Percentiles rank a stretch among this genome's conserved stretches.
Conservation (phyloP, 2,797 vertebrate species). For the Chiloscyllium punctatum region DNA sequence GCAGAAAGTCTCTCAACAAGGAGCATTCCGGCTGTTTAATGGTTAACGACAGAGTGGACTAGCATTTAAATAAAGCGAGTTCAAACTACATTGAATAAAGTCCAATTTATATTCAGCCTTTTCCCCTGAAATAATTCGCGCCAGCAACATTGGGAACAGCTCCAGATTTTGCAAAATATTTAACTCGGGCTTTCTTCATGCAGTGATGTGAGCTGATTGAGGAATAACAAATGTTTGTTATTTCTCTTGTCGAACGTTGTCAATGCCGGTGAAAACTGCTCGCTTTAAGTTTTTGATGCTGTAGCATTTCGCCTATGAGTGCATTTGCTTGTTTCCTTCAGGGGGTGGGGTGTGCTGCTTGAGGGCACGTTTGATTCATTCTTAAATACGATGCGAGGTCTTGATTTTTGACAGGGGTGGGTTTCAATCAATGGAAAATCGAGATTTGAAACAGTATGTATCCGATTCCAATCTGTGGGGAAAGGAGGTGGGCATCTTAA, state of each 20-base stretch:
- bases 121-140: background rate
- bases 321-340: background rate
- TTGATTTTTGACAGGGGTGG: background rate
- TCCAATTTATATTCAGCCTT: background rate
- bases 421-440: background rate
- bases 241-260: background rate
- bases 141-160: too few relatives aligned
- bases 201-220: background rate
- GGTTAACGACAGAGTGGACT: background rate
- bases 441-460: slow-evolving; percentile 18
- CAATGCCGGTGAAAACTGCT: background rate
- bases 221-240: background rate
- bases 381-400: background rate
- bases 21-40: background rate
- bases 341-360: background rate
- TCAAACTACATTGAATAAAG: background rate
- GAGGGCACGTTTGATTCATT: slow-evolving; percentile 21
- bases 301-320: background rate
- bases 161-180: background rate
- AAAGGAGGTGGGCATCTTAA: background rate
- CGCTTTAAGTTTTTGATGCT: background rate
- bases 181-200: background rate
- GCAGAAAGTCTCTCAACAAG: background rate
- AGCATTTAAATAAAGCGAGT: background rate
- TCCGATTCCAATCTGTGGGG: slow-evolving; percentile 22